These are phyloP conservation scores for Metacarcinus magister DNA, from an alignment of 2,888 invertebrate species.

Conservation along the genomic window DNA sequence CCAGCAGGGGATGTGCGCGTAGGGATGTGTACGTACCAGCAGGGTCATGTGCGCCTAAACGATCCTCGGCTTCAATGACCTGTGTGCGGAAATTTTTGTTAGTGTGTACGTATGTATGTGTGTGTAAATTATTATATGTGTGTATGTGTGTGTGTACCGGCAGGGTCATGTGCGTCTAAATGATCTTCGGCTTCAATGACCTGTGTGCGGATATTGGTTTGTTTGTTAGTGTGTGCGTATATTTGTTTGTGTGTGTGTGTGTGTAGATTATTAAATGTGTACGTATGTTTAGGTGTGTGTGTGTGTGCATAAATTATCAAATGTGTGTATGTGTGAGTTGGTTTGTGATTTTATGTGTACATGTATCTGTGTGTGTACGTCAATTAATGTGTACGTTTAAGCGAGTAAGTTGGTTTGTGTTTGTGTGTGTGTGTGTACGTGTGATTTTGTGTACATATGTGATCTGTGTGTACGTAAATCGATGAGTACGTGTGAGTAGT, in stretches of 20 bases:
- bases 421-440: too few relatives aligned
- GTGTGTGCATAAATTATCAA: constrained; percentile 92
- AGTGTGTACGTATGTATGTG: too few relatives aligned
- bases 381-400: too few relatives aligned
- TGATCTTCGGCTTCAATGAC: constrained; percentile 91
- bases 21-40: constrained; percentile 91
- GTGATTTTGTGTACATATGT: too few relatives aligned
- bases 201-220: constrained; percentile 83
- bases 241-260: too few relatives aligned
- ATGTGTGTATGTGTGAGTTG: too few relatives aligned
- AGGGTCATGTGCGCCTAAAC: constrained; percentile 92
- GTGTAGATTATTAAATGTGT: constrained; percentile 88
- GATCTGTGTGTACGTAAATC: too few relatives aligned
- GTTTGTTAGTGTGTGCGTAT: too few relatives aligned
- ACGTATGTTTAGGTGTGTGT: constrained; percentile 92
- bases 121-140: constrained; percentile 88
- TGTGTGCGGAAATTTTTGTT: constrained; percentile 78
- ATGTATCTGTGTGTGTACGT: too few relatives aligned
- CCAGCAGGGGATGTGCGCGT: constrained; percentile 94
- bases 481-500: too few relatives aligned
- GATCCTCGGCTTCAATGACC: constrained; percentile 90
- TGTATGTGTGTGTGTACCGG: constrained; percentile 91
- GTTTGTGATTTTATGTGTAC: too few relatives aligned
- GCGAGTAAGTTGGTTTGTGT: too few relatives aligned
- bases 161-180: constrained; percentile 91